These are phyloP conservation scores for Agelastica alni DNA, from an alignment of 2,888 invertebrate species.

Conservation along the genomic window DNA sequence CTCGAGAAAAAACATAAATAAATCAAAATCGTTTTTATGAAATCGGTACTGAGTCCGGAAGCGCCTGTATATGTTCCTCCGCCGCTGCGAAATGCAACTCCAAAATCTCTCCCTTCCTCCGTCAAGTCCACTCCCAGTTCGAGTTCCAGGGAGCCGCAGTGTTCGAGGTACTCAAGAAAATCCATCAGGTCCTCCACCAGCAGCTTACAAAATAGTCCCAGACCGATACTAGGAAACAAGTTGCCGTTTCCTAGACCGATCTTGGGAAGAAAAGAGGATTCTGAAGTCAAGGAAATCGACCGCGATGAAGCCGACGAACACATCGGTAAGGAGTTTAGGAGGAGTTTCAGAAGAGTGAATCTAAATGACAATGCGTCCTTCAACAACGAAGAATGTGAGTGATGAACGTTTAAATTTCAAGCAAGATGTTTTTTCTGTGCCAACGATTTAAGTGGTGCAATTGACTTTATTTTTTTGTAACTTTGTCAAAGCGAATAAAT, in stretches of 20 bases:
- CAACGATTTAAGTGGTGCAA: too few relatives aligned
- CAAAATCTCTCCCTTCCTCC: conserved; percentile 15
- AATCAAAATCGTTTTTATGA: conserved; percentile 31
- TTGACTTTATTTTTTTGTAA: too few relatives aligned
- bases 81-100: conserved; percentile 30
- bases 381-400: conserved; percentile 2
- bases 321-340: conserved; percentile 40
- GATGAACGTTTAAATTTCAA: too few relatives aligned
- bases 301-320: conserved; percentile 39
- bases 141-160: conserved; percentile 30
- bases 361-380: conserved; percentile 20
- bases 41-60: conserved; percentile 41
- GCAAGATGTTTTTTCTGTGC: too few relatives aligned
- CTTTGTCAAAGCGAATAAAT: too few relatives aligned
- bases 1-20: background rate
- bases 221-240: conserved; percentile 42
- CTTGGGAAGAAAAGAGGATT: conserved; percentile 37
- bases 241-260: conserved; percentile 41
- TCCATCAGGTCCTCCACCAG: conserved; percentile 31
- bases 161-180: conserved; percentile 35
- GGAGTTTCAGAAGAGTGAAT: conserved; percentile 36
- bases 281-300: conserved; percentile 11
- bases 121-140: conserved; percentile 15
- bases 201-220: conserved; percentile 35
- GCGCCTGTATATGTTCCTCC: conserved; percentile 41